Conservation (phyloP, 2,113 vertebrate genomes). For the Cephalopholis sonnerati region DNA sequence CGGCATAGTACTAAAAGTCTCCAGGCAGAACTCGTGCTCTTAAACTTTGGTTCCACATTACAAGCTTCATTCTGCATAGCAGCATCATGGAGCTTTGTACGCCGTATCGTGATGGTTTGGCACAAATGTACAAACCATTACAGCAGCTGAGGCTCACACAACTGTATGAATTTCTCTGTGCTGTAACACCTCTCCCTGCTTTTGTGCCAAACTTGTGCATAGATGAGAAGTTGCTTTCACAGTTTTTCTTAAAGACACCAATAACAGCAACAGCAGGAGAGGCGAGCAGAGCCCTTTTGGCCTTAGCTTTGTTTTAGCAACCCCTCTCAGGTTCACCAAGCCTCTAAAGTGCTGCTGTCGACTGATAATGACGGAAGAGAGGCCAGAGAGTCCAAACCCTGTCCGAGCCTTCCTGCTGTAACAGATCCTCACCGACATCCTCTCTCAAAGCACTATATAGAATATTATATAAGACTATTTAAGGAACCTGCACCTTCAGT, state of each 20-base stretch:
- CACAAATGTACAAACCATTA: no score
- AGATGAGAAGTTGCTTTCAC: background rate
- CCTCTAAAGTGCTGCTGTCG: constrained; percentile 3
- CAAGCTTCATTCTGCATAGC: no score
- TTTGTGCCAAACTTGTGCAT: background rate
- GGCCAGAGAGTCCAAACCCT: background rate
- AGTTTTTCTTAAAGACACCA: background rate
- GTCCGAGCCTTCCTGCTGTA: background rate
- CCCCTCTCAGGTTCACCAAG: background rate
- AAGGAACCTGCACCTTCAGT: background rate
- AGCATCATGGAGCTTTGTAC: no score
- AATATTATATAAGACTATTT: background rate
- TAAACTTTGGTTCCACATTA: no score
- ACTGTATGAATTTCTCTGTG: background rate
- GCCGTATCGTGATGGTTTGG: no score
- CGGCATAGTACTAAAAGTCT: no score
- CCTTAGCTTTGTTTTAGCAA: background rate
- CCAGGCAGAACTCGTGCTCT: no score
- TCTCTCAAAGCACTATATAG: background rate
- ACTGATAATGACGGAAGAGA: constrained; percentile 18
- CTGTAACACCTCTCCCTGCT: background rate
- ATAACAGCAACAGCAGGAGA: background rate
- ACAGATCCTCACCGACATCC: background rate
- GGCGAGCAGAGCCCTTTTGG: background rate
- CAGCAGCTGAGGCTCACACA: no score